A percentile compares a stretch with the other conserved stretches of the same genome.
Conservation (phyloP, 2,797 vertebrate genomes). For the Limosa lapponica region DNA sequence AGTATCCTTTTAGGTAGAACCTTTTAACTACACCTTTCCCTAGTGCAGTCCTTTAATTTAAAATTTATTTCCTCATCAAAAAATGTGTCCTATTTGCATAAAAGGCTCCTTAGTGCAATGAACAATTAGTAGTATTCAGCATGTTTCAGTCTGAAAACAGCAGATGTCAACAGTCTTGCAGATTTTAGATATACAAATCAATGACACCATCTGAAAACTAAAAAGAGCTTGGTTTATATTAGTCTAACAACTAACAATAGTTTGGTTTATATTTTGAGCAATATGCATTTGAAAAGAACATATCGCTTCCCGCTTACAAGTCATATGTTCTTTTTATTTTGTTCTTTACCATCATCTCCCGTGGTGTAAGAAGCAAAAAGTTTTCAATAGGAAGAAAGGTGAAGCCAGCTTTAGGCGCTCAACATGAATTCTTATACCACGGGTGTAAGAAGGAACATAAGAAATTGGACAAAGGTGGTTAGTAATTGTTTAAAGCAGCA, state of each 20-base stretch:
- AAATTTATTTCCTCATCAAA: conserved; percentile 59
- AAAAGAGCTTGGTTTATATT: not conserved
- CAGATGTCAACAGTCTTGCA: conserved; percentile 21
- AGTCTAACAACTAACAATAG: not conserved
- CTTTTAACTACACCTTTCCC: not conserved
- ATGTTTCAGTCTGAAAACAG: not conserved
- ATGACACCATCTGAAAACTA: not conserved
- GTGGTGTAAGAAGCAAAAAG: not conserved
- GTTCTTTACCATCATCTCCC: not conserved
- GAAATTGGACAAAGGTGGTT: not conserved
- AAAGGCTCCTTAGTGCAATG: not conserved
- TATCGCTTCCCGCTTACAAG: conserved; percentile 10
- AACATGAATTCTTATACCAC: not conserved
- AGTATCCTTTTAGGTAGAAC: conserved; percentile 33
- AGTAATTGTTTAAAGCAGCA: conserved; percentile 5
- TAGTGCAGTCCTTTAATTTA: conserved; percentile 45
- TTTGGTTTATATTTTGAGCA: not conserved
- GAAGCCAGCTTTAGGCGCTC: not conserved
- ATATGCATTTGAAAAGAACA: not conserved
- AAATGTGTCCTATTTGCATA: conserved; percentile 47
- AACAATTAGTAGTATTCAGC: not conserved
- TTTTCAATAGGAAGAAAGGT: not conserved
- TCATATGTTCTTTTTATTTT: not conserved
- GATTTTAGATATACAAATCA: conserved; percentile 19
- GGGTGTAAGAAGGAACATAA: not conserved